These are phyloP conservation scores for Lycophotia porphyrea DNA, from an alignment of 2,888 invertebrate species.

Conservation along the genomic window DNA sequence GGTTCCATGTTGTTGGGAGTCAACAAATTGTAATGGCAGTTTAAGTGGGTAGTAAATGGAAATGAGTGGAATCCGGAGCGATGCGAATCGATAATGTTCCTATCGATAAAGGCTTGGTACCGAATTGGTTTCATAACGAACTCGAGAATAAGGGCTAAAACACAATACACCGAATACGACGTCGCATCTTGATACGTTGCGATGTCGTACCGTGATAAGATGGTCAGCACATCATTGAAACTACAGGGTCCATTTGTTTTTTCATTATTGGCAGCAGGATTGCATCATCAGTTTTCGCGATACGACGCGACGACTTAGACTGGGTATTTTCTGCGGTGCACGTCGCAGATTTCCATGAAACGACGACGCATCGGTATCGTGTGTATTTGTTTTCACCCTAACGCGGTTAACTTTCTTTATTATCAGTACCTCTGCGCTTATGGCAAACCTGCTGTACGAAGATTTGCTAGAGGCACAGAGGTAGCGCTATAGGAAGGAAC, in stretches of 20 bases:
- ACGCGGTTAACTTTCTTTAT: neutral
- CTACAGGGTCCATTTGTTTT: neutral
- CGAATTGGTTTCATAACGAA: slow-evolving; percentile 28
- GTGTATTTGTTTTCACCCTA: neutral
- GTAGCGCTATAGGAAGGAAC: too few species aligned
- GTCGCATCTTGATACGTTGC: neutral
- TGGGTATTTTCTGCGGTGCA: neutral
- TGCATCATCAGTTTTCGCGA: neutral
- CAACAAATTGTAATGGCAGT: slow-evolving; percentile 37
- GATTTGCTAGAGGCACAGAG: too few species aligned
- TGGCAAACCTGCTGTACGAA: too few species aligned
- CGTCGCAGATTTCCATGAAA: neutral
- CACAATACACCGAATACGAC: neutral
- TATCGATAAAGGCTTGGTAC: slow-evolving; percentile 31
- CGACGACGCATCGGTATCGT: neutral
- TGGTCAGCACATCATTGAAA: neutral
- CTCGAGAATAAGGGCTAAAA: neutral
- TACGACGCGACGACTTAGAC: neutral
- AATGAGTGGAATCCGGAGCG: slow-evolving; percentile 38
- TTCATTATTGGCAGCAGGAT: neutral
- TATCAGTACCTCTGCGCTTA: too few species aligned
- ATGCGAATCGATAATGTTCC: slow-evolving; percentile 46
- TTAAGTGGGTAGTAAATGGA: slow-evolving; percentile 39
- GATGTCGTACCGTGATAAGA: neutral
- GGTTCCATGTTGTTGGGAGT: slow-evolving; percentile 22